Conservation (phyloP, 2,888 invertebrate genomes). For the Cheilosia vernalis region DNA sequence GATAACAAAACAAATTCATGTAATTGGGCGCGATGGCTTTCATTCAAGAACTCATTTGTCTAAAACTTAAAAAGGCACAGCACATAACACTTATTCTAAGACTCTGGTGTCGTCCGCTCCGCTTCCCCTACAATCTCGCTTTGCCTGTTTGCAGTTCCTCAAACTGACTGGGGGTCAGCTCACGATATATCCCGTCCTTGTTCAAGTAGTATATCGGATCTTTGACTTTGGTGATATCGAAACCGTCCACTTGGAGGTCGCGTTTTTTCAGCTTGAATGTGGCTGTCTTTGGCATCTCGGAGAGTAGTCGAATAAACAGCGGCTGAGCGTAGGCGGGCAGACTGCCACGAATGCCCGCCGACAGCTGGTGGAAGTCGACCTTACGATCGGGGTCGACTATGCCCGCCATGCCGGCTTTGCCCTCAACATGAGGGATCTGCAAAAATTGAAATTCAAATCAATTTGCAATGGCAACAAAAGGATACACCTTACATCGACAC, state of each 20-base stretch:
- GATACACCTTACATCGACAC: slow-evolving; percentile 90
- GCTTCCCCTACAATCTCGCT: slow-evolving; percentile 84
- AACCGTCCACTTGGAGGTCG: slow-evolving; percentile 93
- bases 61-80: slow-evolving; percentile 69
- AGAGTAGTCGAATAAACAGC: slow-evolving; percentile 91
- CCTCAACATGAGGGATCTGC: slow-evolving; percentile 91
- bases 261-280: slow-evolving; percentile 97
- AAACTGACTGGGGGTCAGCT: slow-evolving; percentile 84
- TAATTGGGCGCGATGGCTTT: slow-evolving; percentile 45
- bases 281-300: slow-evolving; percentile 91
- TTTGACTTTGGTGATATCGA: slow-evolving; percentile 88
- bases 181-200: slow-evolving; percentile 84
- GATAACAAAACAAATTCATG: slow-evolving; percentile 41
- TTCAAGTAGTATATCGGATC: slow-evolving; percentile 90
- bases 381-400: slow-evolving; percentile 88
- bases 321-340: slow-evolving; percentile 95
- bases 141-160: slow-evolving; percentile 84
- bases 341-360: slow-evolving; percentile 87
- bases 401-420: slow-evolving; percentile 97
- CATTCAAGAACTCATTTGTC: slow-evolving; percentile 18
- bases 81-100: slow-evolving; percentile 65
- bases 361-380: slow-evolving; percentile 86
- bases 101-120: slow-evolving; percentile 2
- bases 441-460: neutral
- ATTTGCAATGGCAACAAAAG: neutral